phyloP scores from a whole-genome alignment of 2,797 vertebrate species.

The Sebastes hubbsi region DNA sequence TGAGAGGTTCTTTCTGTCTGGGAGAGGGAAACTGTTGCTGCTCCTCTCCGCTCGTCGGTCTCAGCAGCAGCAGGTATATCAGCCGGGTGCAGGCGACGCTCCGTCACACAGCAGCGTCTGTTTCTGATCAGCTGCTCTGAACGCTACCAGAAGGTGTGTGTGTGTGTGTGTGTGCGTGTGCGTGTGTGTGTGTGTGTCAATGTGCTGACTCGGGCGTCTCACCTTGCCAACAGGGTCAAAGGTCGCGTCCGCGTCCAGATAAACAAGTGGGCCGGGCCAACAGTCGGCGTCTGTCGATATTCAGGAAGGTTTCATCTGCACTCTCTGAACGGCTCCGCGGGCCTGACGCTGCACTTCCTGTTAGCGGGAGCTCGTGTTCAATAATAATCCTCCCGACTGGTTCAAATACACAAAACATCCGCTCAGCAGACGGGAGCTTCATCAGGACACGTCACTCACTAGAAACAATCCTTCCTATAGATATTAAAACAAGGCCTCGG shows the following conservation, averaged over 20 bases:
- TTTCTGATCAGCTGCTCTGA: neutral
- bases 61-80: no score
- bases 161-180: no score
- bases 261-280: constrained; percentile 37
- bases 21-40: no score
- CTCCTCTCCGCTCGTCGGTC: no score
- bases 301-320: constrained; percentile 28
- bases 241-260: constrained; percentile 45
- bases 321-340: neutral
- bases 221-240: constrained; percentile 63
- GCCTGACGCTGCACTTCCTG: constrained; percentile 57
- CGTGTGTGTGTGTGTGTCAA: neutral
- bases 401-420: neutral
- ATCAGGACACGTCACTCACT: no score
- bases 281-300: constrained; percentile 19
- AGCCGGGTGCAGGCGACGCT: no score
- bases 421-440: no score
- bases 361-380: neutral
- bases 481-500: no score
- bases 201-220: constrained; percentile 51
- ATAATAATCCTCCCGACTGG: constrained; percentile 7
- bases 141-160: neutral
- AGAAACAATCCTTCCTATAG: no score
- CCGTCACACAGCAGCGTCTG: no score
- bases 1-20: no score